Conservation (phyloP, 30 jellyfish, hydroid and myxozoan genomes). For the Euphysa ruthae region DNA sequence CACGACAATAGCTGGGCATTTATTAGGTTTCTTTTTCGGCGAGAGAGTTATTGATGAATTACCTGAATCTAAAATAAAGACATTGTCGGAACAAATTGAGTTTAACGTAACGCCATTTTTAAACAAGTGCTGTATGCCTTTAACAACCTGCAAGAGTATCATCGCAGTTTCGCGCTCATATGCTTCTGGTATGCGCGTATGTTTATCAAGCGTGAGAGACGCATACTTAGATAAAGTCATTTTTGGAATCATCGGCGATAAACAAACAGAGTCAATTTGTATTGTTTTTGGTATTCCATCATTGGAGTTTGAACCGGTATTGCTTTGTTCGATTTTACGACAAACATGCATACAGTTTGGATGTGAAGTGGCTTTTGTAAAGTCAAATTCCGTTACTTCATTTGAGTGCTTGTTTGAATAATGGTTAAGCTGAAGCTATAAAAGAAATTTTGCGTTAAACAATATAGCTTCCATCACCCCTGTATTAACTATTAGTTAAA, state of each 20-base stretch:
- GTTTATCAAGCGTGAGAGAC: conserved; percentile 54
- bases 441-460: no score
- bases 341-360: conserved; percentile 73
- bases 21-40: conserved; percentile 23
- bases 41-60: conserved; percentile 42
- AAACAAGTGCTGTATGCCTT: conserved; percentile 54
- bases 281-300: conserved; percentile 62
- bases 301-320: background rate
- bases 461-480: no score
- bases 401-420: no score
- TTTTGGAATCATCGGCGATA: conserved; percentile 66
- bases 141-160: conserved; percentile 51
- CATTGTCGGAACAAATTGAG: conserved; percentile 32
- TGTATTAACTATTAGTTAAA: no score
- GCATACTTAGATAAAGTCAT: conserved; percentile 51
- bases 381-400: background rate
- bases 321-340: conserved; percentile 40
- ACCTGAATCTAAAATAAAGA: conserved; percentile 44
- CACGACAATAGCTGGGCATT: conserved; percentile 22
- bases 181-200: conserved; percentile 53
- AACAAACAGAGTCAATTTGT: conserved; percentile 47
- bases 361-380: conserved; percentile 38
- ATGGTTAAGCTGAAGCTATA: background rate
- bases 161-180: conserved; percentile 78
- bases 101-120: conserved; percentile 12